These are phyloP conservation scores for Pelmatolapia mariae DNA, from an alignment of 2,113 vertebrate species.

Conservation along the genomic window DNA sequence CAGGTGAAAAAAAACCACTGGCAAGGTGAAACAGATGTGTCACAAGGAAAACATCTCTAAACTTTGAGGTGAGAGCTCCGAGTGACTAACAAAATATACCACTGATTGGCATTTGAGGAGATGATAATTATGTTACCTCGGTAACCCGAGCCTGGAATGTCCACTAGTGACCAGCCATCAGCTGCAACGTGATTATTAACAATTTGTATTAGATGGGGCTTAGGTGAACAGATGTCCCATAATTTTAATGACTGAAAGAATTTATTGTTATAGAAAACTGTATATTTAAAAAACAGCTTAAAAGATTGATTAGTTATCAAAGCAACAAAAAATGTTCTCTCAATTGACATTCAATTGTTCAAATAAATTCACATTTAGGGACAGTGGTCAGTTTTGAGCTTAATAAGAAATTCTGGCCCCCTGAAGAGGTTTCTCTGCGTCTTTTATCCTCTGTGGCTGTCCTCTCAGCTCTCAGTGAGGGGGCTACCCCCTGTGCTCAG, in stretches of 20 bases:
- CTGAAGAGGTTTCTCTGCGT: background rate
- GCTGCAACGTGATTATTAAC: background rate
- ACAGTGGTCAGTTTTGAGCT: fast-evolving
- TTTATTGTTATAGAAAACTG: background rate
- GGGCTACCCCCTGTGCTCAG: constrained; percentile 71
- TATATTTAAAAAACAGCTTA: background rate
- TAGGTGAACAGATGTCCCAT: background rate
- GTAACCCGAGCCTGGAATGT: background rate
- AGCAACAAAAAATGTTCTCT: fast-evolving
- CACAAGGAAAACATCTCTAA: background rate
- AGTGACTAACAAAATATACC: background rate
- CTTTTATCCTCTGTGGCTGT: constrained; percentile 58
- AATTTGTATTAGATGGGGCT: background rate
- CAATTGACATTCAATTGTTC: fast-evolving
- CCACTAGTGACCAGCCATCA: background rate
- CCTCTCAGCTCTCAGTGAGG: constrained; percentile 69
- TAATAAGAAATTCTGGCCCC: background rate
- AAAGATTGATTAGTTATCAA: background rate
- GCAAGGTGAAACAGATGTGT: background rate
- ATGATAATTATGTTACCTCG: background rate
- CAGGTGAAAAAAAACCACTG: fast-evolving
- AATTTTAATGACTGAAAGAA: background rate
- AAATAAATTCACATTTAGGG: background rate
- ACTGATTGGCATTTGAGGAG: background rate
- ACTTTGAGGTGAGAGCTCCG: background rate